phyloP scores from a whole-genome alignment of 37 sponge, comb jelly and placozoan species.

The Axinella damicornis region DNA sequence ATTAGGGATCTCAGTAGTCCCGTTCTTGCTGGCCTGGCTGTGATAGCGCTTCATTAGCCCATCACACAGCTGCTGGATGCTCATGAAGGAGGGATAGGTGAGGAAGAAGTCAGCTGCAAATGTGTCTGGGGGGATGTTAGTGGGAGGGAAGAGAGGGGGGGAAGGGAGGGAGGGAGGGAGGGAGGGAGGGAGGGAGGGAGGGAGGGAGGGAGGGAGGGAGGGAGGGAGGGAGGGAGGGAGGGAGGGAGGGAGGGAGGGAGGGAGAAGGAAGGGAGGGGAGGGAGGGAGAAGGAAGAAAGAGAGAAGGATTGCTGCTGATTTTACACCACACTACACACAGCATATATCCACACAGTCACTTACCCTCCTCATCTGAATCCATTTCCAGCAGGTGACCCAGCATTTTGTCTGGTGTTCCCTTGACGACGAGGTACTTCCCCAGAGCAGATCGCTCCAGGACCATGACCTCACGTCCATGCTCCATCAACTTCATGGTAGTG shows the following conservation, averaged over 20 bases:
- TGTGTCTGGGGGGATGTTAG: conserved; percentile 53
- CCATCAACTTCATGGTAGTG: conserved; percentile 73
- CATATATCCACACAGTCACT: neutral
- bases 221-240: neutral
- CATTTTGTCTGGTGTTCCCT: conserved; percentile 87
- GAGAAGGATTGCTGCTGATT: too few species aligned
- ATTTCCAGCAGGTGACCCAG: conserved; percentile 80
- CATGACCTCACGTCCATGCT: conserved; percentile 84
- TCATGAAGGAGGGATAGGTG: conserved; percentile 82
- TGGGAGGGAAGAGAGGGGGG: neutral
- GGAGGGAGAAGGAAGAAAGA: neutral
- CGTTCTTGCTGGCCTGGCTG: neutral
- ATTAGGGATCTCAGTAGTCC: neutral
- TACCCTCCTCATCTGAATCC: conserved; percentile 55
- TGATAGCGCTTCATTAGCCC: conserved; percentile 56
- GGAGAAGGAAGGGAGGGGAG: too few species aligned
- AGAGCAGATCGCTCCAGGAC: conserved; percentile 70
- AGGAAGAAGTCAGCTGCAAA: conserved; percentile 91
- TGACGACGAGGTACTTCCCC: conserved; percentile 71
- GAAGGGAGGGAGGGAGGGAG: neutral
- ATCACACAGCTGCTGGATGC: conserved; percentile 60
- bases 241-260: neutral
- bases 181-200: neutral
- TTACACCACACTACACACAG: too few species aligned
- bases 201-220: neutral